These are phyloP conservation scores for Phallusia fumigata DNA, from an alignment of 23 tunicate genomes.

Conservation along the genomic window DNA sequence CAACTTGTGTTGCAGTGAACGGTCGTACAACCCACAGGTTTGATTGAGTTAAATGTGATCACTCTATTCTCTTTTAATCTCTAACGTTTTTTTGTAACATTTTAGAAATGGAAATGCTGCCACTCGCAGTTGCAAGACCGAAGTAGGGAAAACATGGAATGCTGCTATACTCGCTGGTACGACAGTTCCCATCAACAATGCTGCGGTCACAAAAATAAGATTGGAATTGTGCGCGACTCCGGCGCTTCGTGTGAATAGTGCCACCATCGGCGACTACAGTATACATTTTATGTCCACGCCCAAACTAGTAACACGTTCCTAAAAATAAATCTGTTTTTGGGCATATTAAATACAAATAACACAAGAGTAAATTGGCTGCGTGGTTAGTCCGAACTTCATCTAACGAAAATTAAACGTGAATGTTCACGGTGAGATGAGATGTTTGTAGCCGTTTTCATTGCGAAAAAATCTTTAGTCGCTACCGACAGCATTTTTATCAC, in stretches of 20 bases:
- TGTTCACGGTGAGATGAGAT: too few relatives aligned
- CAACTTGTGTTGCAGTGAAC: constrained; percentile 4
- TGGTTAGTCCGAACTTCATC: too few relatives aligned
- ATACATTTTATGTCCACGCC: too few relatives aligned
- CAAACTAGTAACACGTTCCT: too few relatives aligned
- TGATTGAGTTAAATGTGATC: neutral
- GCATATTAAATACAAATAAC: too few relatives aligned
- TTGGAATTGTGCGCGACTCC: constrained; percentile 11
- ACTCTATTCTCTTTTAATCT: neutral
- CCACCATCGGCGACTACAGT: too few relatives aligned
- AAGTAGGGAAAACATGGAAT: constrained; percentile 26
- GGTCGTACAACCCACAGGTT: neutral
- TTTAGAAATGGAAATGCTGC: constrained; percentile 41
- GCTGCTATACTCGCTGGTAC: constrained; percentile 75
- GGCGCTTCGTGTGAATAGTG: neutral
- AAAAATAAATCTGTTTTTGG: too few relatives aligned
- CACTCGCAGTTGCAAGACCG: constrained; percentile 32
- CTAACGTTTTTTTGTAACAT: neutral
- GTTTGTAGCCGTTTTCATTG: too few relatives aligned
- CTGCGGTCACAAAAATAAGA: constrained; percentile 33
- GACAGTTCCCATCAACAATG: constrained; percentile 52
- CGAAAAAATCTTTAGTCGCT: too few relatives aligned
- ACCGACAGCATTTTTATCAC: too few relatives aligned
- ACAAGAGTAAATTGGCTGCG: too few relatives aligned
- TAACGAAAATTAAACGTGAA: too few relatives aligned